phyloP scores from a whole-genome alignment of 2,888 invertebrate genomes.

The Hyalella azteca region DNA sequence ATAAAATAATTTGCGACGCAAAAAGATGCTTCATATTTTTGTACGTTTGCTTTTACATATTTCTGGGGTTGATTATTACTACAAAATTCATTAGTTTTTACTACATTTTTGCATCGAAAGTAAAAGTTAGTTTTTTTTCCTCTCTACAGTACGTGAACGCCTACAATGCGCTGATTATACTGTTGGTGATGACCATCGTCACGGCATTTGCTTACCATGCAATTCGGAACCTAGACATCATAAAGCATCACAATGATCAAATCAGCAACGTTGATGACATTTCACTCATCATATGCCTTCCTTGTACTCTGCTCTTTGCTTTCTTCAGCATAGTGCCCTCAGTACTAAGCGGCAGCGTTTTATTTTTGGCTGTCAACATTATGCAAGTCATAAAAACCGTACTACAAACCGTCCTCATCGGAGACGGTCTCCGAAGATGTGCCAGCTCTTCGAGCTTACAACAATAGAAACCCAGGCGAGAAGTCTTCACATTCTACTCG shows the following conservation, averaged over 20 bases:
- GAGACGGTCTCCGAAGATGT: slow-evolving; percentile 77
- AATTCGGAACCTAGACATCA: slow-evolving; percentile 72
- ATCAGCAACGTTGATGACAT: slow-evolving; percentile 74
- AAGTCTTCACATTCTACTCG: slow-evolving; percentile 78
- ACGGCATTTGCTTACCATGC: slow-evolving; percentile 71
- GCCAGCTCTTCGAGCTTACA: slow-evolving; percentile 72
- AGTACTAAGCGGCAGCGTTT: slow-evolving; percentile 66
- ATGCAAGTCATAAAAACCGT: slow-evolving; percentile 74
- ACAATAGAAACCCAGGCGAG: slow-evolving; percentile 75
- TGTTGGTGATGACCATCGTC: slow-evolving; percentile 69
- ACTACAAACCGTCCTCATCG: slow-evolving; percentile 76
- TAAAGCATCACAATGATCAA: slow-evolving; percentile 70
- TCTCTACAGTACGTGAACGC: slow-evolving; percentile 59
- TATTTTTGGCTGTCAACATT: slow-evolving; percentile 67
- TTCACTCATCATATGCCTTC: slow-evolving; percentile 74
- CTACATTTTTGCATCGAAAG: background rate
- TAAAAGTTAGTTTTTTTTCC: slow-evolving; percentile 6
- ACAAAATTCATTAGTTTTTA: background rate
- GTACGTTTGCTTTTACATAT: no score
- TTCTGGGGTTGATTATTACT: no score
- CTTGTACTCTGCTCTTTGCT: slow-evolving; percentile 75
- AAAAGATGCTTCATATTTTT: no score
- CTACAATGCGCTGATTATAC: slow-evolving; percentile 67
- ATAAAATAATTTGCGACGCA: no score
- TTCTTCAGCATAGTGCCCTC: slow-evolving; percentile 74